These are phyloP conservation scores for Zeugodacus cucurbitae DNA, from an alignment of 1,140 invertebrate genomes.

Conservation along the genomic window DNA sequence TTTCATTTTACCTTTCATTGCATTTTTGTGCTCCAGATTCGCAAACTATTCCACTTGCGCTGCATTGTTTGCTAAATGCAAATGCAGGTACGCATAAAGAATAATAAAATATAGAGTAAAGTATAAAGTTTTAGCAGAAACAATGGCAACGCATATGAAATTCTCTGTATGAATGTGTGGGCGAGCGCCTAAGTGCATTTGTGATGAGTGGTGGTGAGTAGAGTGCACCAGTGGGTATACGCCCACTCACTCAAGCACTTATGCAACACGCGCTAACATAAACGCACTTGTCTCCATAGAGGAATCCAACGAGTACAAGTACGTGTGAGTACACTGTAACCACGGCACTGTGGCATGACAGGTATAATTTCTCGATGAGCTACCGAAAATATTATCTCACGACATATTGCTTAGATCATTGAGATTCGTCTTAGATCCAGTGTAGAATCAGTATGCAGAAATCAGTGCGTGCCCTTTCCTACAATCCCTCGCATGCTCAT, in stretches of 20 bases:
- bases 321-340: too few species aligned
- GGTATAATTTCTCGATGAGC: too few species aligned
- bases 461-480: too few species aligned
- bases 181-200: neutral
- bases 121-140: neutral
- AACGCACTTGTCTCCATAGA: neutral
- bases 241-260: neutral
- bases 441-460: too few species aligned
- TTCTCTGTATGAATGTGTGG: neutral
- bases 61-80: constrained; percentile 15
- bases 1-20: neutral
- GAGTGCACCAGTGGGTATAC: neutral
- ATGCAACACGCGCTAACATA: neutral
- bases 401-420: too few species aligned
- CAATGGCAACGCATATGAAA: neutral
- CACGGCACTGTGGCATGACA: too few species aligned
- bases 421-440: too few species aligned
- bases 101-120: constrained; percentile 1
- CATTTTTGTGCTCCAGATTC: constrained; percentile 25
- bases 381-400: too few species aligned
- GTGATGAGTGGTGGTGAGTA: neutral
- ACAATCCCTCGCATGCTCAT: neutral
- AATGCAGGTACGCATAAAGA: constrained; percentile 4
- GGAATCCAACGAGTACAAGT: too few species aligned
- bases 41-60: constrained; percentile 5